These are phyloP conservation scores for Microvelia longipes DNA, from an alignment of 1,140 invertebrate species.

Conservation along the genomic window DNA sequence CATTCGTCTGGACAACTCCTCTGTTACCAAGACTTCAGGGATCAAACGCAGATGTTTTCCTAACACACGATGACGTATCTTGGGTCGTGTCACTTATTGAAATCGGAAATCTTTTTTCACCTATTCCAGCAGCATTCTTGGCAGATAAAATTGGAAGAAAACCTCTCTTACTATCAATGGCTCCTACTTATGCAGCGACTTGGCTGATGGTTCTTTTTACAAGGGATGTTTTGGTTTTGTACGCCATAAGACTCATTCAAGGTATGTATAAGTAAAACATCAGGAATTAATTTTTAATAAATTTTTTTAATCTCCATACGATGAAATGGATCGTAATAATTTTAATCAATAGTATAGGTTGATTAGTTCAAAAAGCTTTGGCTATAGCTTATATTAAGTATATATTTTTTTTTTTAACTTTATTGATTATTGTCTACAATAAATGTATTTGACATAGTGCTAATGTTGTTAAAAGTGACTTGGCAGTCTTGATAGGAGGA, in stretches of 20 bases:
- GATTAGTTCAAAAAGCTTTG: background rate
- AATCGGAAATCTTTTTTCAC: conserved; percentile 9
- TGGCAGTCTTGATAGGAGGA: no score
- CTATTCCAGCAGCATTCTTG: conserved; percentile 29
- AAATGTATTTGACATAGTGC: no score
- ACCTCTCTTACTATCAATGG: conserved; percentile 46
- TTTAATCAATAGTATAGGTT: conserved; percentile 30
- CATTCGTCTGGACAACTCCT: conserved; percentile 12
- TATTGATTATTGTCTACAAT: no score
- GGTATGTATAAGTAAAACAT: conserved; percentile 33
- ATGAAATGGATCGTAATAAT: background rate
- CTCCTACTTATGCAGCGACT: conserved; percentile 52
- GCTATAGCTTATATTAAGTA: no score
- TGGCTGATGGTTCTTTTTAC: conserved; percentile 55
- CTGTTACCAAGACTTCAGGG: background rate
- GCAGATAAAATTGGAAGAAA: conserved; percentile 59
- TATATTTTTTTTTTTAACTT: no score
- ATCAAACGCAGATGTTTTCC: conserved; percentile 1
- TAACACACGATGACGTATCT: conserved; percentile 7
- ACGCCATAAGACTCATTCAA: conserved; percentile 14
- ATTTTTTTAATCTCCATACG: background rate
- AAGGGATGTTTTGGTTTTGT: conserved; percentile 29
- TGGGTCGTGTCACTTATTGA: conserved; percentile 12
- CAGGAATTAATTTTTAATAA: background rate
- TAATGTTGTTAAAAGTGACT: no score